Conservation (phyloP, 2,113 vertebrate genomes). For the Tenrec ecaudatus region DNA sequence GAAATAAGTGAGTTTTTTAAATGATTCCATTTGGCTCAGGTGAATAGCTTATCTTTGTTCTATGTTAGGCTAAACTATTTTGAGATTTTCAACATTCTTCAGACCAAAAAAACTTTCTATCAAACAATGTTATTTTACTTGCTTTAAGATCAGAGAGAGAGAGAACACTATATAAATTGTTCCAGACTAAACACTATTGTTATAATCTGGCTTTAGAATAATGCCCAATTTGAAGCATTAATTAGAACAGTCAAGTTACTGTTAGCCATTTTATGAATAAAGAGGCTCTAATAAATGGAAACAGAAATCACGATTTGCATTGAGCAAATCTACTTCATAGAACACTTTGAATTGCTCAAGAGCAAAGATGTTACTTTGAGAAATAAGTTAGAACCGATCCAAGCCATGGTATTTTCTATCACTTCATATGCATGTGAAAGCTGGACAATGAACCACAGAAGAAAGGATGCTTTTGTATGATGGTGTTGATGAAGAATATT, state of each 20-base stretch:
- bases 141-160: background rate
- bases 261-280: background rate
- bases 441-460: too few species aligned
- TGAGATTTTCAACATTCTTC: conserved; percentile 19
- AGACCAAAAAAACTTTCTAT: conserved; percentile 9
- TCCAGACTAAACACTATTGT: conserved; percentile 21
- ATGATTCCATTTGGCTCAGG: background rate
- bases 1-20: conserved; percentile 24
- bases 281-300: background rate
- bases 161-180: background rate
- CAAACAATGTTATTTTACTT: conserved; percentile 35
- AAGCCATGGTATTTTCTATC: too few species aligned
- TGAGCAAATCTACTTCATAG: too few species aligned
- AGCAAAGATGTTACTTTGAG: too few species aligned
- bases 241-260: background rate
- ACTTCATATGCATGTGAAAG: too few species aligned
- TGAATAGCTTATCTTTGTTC: background rate
- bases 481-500: too few species aligned
- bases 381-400: too few species aligned
- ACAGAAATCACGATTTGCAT: too few species aligned
- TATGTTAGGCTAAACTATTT: conserved; percentile 32
- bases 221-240: background rate
- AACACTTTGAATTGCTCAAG: too few species aligned
- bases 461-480: too few species aligned
- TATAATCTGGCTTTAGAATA: conserved; percentile 46